These are phyloP conservation scores for Tortrix viridana DNA, from an alignment of 2,888 invertebrate genomes.

Conservation along the genomic window DNA sequence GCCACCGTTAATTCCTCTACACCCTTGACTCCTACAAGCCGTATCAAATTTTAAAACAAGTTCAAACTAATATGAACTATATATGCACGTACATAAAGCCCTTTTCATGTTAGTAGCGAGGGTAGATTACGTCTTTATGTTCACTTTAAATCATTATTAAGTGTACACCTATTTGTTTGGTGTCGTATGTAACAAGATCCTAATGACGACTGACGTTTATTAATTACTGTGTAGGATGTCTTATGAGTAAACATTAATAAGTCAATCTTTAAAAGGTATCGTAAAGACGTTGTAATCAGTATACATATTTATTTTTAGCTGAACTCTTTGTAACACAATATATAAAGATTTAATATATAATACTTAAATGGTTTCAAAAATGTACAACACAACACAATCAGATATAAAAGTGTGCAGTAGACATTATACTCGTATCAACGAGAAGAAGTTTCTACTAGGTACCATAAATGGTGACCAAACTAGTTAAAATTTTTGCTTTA, in stretches of 20 bases:
- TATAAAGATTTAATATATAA: too few relatives aligned
- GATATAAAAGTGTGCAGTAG: too few relatives aligned
- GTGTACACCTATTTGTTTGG: constrained; percentile 82
- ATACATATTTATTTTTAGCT: too few relatives aligned
- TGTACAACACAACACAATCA: too few relatives aligned
- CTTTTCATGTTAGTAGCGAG: constrained; percentile 37
- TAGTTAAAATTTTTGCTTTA: too few relatives aligned
- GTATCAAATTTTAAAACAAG: constrained; percentile 72
- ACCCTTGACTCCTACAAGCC: constrained; percentile 71
- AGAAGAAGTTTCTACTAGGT: too few relatives aligned
- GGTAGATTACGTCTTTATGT: constrained; percentile 56
- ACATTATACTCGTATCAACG: too few relatives aligned
- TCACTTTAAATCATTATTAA: constrained; percentile 73
- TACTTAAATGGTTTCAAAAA: too few relatives aligned
- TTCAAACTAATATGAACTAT: constrained; percentile 50
- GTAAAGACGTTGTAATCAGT: neutral
- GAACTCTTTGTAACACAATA: too few relatives aligned
- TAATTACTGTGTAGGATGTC: constrained; percentile 56
- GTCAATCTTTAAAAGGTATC: neutral
- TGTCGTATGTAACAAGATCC: constrained; percentile 78
- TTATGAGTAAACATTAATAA: constrained; percentile 12
- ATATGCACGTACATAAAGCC: constrained; percentile 42
- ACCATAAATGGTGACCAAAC: too few relatives aligned
- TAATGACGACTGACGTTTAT: constrained; percentile 79
- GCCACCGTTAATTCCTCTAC: constrained; percentile 78